These are phyloP conservation scores for Pocota personata DNA, from an alignment of 2,888 invertebrate genomes.

Conservation along the genomic window DNA sequence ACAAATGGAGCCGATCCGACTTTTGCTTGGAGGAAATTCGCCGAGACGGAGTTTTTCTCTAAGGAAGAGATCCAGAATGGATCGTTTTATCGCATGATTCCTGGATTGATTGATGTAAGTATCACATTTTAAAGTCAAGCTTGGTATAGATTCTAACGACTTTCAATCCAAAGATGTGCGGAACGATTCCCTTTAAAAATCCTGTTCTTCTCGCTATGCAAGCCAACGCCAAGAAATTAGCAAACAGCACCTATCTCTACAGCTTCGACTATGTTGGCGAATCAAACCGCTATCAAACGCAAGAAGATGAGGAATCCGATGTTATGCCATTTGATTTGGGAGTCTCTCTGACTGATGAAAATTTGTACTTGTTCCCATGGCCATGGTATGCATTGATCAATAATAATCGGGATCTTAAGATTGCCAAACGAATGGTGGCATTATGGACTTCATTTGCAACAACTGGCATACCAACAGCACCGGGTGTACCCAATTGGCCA, in stretches of 20 bases:
- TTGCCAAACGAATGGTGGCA: constrained; percentile 83
- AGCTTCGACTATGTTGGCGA: constrained; percentile 84
- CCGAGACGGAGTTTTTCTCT: constrained; percentile 82
- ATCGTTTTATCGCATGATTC: constrained; percentile 82
- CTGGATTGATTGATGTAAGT: constrained; percentile 84
- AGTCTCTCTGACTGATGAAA: constrained; percentile 85
- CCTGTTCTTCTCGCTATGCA: constrained; percentile 81
- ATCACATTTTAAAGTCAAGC: neutral
- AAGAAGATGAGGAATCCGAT: constrained; percentile 79
- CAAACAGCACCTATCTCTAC: constrained; percentile 83
- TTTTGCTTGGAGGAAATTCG: constrained; percentile 82
- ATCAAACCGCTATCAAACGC: constrained; percentile 80
- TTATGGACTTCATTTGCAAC: constrained; percentile 82
- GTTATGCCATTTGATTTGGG: constrained; percentile 83
- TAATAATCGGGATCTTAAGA: constrained; percentile 80
- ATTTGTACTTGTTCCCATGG: constrained; percentile 84
- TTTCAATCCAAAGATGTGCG: constrained; percentile 78
- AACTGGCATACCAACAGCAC: constrained; percentile 79
- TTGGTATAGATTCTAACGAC: neutral
- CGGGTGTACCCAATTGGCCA: constrained; percentile 79
- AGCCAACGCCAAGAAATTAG: constrained; percentile 27
- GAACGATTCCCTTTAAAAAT: constrained; percentile 81
- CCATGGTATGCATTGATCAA: constrained; percentile 79
- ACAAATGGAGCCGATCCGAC: constrained; percentile 82
- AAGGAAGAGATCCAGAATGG: constrained; percentile 79